These are phyloP conservation scores for Drosophila navojoa DNA, from an alignment of 1,140 invertebrate genomes.

Conservation along the genomic window DNA sequence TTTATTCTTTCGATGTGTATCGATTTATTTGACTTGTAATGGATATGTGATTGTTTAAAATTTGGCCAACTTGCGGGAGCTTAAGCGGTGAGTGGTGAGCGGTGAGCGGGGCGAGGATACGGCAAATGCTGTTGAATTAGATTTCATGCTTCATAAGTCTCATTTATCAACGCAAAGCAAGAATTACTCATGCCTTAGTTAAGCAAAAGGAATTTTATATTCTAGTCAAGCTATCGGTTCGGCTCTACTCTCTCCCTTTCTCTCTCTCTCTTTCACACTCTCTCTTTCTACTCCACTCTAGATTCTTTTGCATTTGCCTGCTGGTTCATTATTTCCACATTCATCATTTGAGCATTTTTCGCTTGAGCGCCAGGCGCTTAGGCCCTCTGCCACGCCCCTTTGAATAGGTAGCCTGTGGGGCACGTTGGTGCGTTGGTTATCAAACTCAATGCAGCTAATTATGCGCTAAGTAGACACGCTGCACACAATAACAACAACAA, in stretches of 20 bases:
- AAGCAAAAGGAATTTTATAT: background rate
- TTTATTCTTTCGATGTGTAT: constrained; percentile 66
- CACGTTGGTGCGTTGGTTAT: constrained; percentile 26
- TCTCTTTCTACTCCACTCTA: background rate
- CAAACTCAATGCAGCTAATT: constrained; percentile 80
- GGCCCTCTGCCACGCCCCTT: constrained; percentile 1
- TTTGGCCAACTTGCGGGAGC: background rate
- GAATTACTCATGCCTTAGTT: background rate
- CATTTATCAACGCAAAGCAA: too few relatives aligned
- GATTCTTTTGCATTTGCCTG: constrained; percentile 10
- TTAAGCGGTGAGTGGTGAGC: too few relatives aligned
- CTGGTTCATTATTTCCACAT: constrained; percentile 69
- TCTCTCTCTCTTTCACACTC: background rate
- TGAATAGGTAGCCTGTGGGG: background rate
- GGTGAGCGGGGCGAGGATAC: too few relatives aligned
- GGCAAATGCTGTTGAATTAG: too few relatives aligned
- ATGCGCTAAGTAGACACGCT: constrained; percentile 77
- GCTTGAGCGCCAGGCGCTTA: constrained; percentile 47
- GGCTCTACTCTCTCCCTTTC: background rate
- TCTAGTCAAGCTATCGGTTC: background rate
- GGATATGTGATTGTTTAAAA: constrained; percentile 32
- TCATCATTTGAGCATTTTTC: constrained; percentile 68
- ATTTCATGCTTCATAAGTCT: too few relatives aligned
- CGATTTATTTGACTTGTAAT: constrained; percentile 56
- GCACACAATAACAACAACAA: constrained; percentile 23